Base-by-base conservation (phyloP, 2,888 invertebrate species). In the Drosophila parthenogenetica region DNA sequence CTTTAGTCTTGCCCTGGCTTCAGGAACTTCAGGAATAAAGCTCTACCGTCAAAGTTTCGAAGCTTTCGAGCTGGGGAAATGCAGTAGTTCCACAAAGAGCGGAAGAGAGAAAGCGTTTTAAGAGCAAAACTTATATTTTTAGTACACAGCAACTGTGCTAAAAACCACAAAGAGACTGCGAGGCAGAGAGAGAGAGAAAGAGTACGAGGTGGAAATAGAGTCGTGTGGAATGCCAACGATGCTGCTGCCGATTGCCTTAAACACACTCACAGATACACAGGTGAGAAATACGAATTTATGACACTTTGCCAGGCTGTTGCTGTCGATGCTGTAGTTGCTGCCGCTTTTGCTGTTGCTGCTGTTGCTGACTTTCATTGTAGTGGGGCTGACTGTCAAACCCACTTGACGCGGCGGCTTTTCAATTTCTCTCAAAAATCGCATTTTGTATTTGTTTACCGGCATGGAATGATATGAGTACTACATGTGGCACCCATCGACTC, bases 11-110 rank as follows among this genome's bases (percentile, higher is more conserved):
- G 32, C 63, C 87, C 86, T 68, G 85, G 69, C 62, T 53, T 60
- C 13, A 35, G 49, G 49, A 88, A 89, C 89, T 89, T 86, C 89
- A 63, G 89, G 89, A 89, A 89, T 65, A 37, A 79, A 86, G 86
- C 89, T 88, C 77, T 77, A 0, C 29, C 17, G n/a, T 3, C 49
- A 25, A 22, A 37, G 35, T 39, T 49, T 39, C 5, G 14, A 69
- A 89, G 81, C 85, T 89, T 69, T 68, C 37, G 0, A 19, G 46
- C 53, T 64, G 83, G 83, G 89, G 83, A 73, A 82, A 69, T 64
- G 62, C 14, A 43, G 37, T 49, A 35, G 57, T 39, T 10, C 22
- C 48, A 61, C 37, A 37, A 45, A 39, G 25, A 19, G 29, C 16
- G 25, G 13, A 17, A 53, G 39, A 22, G 37, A 5, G 54, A 25